A percentile compares a stretch with the other conserved stretches of the same genome.
Evolutionary conservation across 2,888 invertebrate species (phyloP).

Genomic region (Tridacna crocea): DNA sequence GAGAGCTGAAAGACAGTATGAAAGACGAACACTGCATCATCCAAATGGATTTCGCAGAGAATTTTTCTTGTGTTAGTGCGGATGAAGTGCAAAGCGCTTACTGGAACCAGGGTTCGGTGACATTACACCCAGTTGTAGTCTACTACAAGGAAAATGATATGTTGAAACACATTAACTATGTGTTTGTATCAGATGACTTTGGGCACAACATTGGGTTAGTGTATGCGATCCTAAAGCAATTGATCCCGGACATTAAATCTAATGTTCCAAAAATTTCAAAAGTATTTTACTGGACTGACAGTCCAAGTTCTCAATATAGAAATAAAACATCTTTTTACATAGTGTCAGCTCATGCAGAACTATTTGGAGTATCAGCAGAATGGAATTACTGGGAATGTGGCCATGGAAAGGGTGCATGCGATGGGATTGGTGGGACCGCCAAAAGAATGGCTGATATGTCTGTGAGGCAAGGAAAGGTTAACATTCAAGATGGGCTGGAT

Average conservation of each 20-base stretch:
- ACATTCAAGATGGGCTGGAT: constrained; percentile 30
- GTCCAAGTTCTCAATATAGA: too few relatives aligned
- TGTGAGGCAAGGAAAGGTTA: constrained; percentile 8
- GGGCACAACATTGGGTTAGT: constrained; percentile 20
- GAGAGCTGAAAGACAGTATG: background rate
- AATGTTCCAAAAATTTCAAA: background rate
- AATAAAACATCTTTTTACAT: constrained; percentile 11
- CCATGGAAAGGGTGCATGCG: constrained; percentile 50
- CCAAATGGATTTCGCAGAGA: constrained; percentile 30
- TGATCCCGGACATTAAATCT: constrained; percentile 9
- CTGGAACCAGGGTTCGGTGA: constrained; percentile 31
- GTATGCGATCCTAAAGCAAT: constrained; percentile 10
- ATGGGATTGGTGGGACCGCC: constrained; percentile 43
- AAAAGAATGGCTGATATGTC: constrained; percentile 41
- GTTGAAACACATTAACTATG: constrained; percentile 18
- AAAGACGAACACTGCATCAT: background rate
- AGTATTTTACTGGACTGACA: constrained; percentile 35
- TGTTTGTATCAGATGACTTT: constrained; percentile 25
- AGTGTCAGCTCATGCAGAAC: background rate
- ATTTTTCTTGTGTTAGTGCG: background rate
- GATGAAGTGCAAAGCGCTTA: constrained; percentile 28
- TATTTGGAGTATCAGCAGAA: constrained; percentile 7
- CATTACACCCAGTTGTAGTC: constrained; percentile 44
- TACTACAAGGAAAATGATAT: constrained; percentile 35
- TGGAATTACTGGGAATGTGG: constrained; percentile 55